Evolutionary conservation across 1,140 invertebrate genomes (phyloP), one percentile per base, ranked within the genome.

Genomic region (Apolygus lucorum): DNA sequence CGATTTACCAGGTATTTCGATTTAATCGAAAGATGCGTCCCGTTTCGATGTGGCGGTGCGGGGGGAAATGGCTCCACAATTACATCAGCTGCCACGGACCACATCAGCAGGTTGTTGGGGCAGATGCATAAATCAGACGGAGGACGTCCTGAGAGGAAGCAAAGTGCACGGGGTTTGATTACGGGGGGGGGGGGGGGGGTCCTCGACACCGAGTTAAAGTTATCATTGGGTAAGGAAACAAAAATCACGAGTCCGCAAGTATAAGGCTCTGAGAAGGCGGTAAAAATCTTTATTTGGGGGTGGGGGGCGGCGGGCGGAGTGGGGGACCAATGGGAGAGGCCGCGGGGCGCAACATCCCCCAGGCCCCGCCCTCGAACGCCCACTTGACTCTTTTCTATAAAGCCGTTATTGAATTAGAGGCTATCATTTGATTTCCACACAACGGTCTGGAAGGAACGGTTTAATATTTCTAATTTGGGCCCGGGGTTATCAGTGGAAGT

Each of bases 401-500:
- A 73, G 70, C 74, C 74, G 83, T 86, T 86, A 86, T 86, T 85
- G 84, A 86, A 86, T 86, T 86, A 86, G 70, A 84, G 84, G 83
- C 85, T 84, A 86, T 86, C 85, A 86, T 86, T 86, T 85, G 84
- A 86, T 86, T 86, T 86, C 83, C 83, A 80, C 80, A 79, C 82
- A 79, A 82, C 77, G 81, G 81, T 80, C 82, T 81, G 82, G 82
- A 82, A 82, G 83, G 82, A n/a, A 79, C 76, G 77, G 76, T 77
- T 76, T 71, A 72, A 74, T 75, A 74, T 74, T 72, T 73, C 69
- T 72, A 62, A 62, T 62, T 62, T 62, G 24, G 62, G n/a, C 63
- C n/a, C 34, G 63, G 66, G 28, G 34, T 68, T 62, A n/a, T 62
- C 54, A 49, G 34, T 49, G 34, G 34, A 49, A 22, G 8, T 21